Evolutionary conservation across 2,113 vertebrate species (phyloP), one percentile per base, ranked within the genome.

Genomic region (Gracilinanus agilis): DNA sequence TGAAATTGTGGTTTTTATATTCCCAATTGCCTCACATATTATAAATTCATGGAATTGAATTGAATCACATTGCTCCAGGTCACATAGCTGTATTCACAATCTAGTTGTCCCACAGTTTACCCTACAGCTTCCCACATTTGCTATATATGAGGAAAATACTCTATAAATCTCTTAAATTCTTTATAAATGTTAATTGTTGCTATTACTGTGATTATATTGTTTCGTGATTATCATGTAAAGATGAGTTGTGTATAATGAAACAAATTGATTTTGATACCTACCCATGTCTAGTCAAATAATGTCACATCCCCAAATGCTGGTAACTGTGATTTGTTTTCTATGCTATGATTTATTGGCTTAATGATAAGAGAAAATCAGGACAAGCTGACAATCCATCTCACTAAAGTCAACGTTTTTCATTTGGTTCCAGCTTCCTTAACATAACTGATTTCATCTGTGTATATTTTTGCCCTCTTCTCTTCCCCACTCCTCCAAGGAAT

Each of bases 291-390:
- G 61, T 88, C 54, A 92, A 88, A 54, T 92, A 92, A n/a, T n/a
- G 34, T 92, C 54, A 44, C 67, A 83, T 92, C n/a, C 34, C 44
- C n/a, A 54, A 40, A 83, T 53, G 58, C 11, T 92, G 24, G 34
- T 88, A 34, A n/a, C 24, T 24, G 58, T 49, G 67, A 54, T 92
- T 92, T 88, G 54, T 92, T 88, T 83, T 61, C 91, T 27, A 25
- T 92, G 67, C n/a, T 75, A 40, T 88, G 91, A 92, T 92, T 88
- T 61, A 53, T 92, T 92, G 44, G 53, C 9, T 88, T 61, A 75
- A 83, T 53, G 53, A 24, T 44, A 54, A 92, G 53, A 92, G 24
- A 92, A 54, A 92, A 61, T 92, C 61, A 92, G 91, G 67, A 88
- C 67, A 92, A 40, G 24, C 54, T 88, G 67, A 88, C 61, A 88